Evolutionary conservation across 2,797 vertebrate species (phyloP), one percentile per base, ranked within the genome.

Genomic region (Rhadinocentrus ornatus): DNA sequence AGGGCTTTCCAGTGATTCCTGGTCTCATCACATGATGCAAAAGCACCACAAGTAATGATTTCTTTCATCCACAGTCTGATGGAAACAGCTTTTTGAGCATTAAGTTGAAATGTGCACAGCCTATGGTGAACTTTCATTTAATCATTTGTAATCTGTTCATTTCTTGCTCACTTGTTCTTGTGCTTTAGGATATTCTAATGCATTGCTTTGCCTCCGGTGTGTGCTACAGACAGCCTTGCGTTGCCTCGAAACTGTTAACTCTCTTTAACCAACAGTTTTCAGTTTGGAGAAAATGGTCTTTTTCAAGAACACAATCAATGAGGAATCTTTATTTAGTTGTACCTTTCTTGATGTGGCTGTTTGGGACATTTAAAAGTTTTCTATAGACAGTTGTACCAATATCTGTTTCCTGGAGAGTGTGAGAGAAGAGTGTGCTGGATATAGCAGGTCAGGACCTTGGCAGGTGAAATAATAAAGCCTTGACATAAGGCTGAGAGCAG

Each of bases 401-500:
- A 56, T 46, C 24, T 44, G 48, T 58, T 81, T 62, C 75, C 39
- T 78, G 48, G 46, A 69, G 62, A 63, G 68, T 52, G 22, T 32
- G 7, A 71, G 39, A 69, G 57, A 62, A 69, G 54, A n/a, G 57
- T 71, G 60, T 59, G 46, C 26, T 39, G 62, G 54, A 37, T 56
- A 18, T 4, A 75, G 48, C 75, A 80, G 87, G 84, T 84, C 85
- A 82, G 74, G 86, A 84, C 89, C 86, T 90, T 88, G 91, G 89
- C 86, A 88, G 70, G 64, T 81, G 78, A 74, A 82, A 82, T 77
- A 86, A 87, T 86, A 88, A 89, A 90, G 72, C 79, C 84, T 64
- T 85, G 88, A 86, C 90, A 91, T 89, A 91, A 85, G 91, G 90
- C 75, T 67, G 84, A 81, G 86, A 84, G 89, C 82, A 48, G 88